phyloP scores from a whole-genome alignment of 2,888 invertebrate species.

The Caenorhabditis sinica region DNA sequence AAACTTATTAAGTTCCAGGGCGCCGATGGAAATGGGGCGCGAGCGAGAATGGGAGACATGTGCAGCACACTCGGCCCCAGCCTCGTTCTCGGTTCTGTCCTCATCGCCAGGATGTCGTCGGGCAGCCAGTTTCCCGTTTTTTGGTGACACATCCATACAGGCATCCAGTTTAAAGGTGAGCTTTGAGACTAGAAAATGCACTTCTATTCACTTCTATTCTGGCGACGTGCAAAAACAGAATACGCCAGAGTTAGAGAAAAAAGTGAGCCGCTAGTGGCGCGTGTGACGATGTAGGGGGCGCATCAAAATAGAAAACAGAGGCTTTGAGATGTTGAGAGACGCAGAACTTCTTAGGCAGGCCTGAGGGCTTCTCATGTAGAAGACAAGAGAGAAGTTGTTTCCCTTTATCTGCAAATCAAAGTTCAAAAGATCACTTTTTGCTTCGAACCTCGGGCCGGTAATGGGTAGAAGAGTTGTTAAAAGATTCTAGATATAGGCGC shows the following conservation, averaged over 20 bases:
- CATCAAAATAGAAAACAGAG: conserved; percentile 47
- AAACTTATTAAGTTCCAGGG: conserved; percentile 39
- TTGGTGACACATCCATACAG: conserved; percentile 68
- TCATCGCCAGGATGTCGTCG: conserved; percentile 75
- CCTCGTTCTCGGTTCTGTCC: conserved; percentile 67
- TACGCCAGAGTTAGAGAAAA: conserved; percentile 39
- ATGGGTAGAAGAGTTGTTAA: background rate
- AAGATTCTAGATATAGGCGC: conserved; percentile 31
- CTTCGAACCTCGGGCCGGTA: conserved; percentile 15
- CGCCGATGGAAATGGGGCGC: conserved; percentile 70
- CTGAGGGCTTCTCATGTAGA: conserved; percentile 43
- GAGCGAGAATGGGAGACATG: conserved; percentile 70
- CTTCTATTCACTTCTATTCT: conserved; percentile 23
- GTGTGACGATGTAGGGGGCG: conserved; percentile 33
- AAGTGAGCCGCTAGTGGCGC: conserved; percentile 14
- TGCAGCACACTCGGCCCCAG: conserved; percentile 77
- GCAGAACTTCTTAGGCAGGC: conserved; percentile 37
- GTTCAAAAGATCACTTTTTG: conserved; percentile 48
- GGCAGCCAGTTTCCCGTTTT: conserved; percentile 81
- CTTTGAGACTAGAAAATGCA: conserved; percentile 2
- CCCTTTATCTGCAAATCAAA: conserved; percentile 46
- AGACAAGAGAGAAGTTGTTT: conserved; percentile 12
- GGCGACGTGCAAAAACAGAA: conserved; percentile 63
- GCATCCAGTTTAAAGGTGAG: conserved; percentile 63
- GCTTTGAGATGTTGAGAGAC: conserved; percentile 21